Conservation (phyloP, 2,797 vertebrate species). For the Natrix natrix region DNA sequence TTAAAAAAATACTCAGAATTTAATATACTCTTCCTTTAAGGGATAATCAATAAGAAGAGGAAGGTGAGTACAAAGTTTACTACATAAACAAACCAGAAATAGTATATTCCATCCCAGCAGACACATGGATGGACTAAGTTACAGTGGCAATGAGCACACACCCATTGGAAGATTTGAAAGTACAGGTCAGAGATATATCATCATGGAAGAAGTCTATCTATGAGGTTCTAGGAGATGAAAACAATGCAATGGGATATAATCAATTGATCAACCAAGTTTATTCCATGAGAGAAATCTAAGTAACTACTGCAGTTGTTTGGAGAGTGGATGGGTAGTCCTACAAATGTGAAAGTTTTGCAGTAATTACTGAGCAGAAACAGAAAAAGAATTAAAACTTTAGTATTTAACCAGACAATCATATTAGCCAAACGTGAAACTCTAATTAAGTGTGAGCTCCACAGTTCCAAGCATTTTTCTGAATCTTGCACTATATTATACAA, state of each 20-base stretch:
- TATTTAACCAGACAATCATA: background rate
- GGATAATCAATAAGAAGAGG: slow-evolving; percentile 36
- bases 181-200: background rate
- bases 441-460: background rate
- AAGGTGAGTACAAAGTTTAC: slow-evolving; percentile 29
- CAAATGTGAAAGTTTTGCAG: slow-evolving; percentile 17
- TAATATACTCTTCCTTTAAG: slow-evolving; percentile 33
- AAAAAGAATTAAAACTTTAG: slow-evolving; percentile 14
- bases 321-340: background rate
- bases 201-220: background rate
- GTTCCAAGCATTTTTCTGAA: background rate
- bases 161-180: background rate
- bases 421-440: background rate
- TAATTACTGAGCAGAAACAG: slow-evolving; percentile 5
- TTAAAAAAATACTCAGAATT: background rate
- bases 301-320: slow-evolving; percentile 13
- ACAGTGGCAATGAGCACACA: background rate
- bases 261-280: background rate
- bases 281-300: slow-evolving; percentile 35
- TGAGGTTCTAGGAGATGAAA: background rate
- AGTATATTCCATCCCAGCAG: slow-evolving; percentile 9
- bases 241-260: background rate
- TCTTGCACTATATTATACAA: background rate
- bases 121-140: background rate
- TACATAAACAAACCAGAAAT: slow-evolving; percentile 31